These are phyloP conservation scores for Lasioglossum lativentre DNA, from an alignment of 2,888 invertebrate species.

Conservation along the genomic window DNA sequence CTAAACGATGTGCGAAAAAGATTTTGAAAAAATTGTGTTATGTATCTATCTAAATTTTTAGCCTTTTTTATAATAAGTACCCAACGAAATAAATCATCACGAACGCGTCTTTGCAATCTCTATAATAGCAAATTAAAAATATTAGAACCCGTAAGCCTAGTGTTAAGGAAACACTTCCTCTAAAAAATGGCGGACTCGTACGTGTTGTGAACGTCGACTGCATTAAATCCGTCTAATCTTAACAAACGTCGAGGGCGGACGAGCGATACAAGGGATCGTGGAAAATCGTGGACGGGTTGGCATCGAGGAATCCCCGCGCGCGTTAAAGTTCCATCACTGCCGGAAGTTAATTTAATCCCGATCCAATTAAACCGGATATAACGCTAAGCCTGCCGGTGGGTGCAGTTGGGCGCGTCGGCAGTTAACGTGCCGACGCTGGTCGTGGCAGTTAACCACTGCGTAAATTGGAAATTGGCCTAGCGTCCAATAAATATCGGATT, in stretches of 20 bases:
- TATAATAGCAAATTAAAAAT: no score
- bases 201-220: no score
- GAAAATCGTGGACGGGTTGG: neutral
- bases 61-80: no score
- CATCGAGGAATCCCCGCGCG: slow-evolving; percentile 33
- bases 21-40: no score
- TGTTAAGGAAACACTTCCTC: no score
- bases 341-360: slow-evolving; percentile 79
- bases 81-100: no score
- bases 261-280: neutral
- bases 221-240: no score
- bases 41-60: no score
- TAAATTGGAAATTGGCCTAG: slow-evolving; percentile 76
- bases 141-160: no score
- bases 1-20: no score
- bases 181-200: no score
- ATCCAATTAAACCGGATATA: slow-evolving; percentile 78
- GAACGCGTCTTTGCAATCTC: no score
- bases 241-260: neutral
- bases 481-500: slow-evolving; percentile 77
- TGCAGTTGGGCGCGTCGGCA: slow-evolving; percentile 58
- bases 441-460: slow-evolving; percentile 70
- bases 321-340: slow-evolving; percentile 71
- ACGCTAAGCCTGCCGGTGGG: slow-evolving; percentile 71
- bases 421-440: slow-evolving; percentile 61